These are phyloP conservation scores for Tangara arthus DNA, from an alignment of 2,797 vertebrate genomes.

Conservation along the genomic window DNA sequence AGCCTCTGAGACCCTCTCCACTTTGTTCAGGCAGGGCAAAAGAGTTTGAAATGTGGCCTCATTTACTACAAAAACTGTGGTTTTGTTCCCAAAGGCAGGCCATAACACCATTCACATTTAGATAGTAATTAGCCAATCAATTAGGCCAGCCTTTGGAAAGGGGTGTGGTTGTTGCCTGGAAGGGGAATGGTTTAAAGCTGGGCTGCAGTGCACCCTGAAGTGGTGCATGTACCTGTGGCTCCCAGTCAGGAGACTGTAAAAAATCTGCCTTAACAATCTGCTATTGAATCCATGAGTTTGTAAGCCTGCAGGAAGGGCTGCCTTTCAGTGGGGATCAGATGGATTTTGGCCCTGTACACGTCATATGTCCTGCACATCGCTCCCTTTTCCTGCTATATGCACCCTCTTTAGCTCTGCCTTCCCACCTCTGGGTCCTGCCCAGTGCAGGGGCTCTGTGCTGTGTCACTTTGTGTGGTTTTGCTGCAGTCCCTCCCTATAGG, in stretches of 20 bases:
- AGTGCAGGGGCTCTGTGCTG: fast-evolving
- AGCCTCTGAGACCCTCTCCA: not conserved
- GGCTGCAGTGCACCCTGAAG: fast-evolving
- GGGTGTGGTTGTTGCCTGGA: not conserved
- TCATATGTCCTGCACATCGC: not conserved
- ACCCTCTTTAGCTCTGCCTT: not conserved
- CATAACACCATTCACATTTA: not conserved
- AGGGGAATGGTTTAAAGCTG: not conserved
- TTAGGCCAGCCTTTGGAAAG: not conserved
- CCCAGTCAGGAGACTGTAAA: fast-evolving
- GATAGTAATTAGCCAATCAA: not conserved
- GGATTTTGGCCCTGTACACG: not conserved
- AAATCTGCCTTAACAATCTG: not conserved
- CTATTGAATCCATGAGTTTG: fast-evolving
- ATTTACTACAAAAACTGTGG: not conserved
- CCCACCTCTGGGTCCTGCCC: fast-evolving
- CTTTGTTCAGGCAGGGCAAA: not conserved
- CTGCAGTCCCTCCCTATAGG: not conserved
- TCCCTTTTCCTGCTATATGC: not conserved
- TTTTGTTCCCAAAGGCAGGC: not conserved
- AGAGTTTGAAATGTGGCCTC: not conserved
- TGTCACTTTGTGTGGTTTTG: fast-evolving
- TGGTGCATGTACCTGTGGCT: not conserved
- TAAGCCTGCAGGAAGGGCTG: not conserved
- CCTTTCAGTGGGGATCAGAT: not conserved